A percentile compares a stretch with the other conserved stretches of the same genome.
These are phyloP conservation scores for Macrophya alboannulata DNA, from an alignment of 2,888 invertebrate species.

Conservation along the genomic window DNA sequence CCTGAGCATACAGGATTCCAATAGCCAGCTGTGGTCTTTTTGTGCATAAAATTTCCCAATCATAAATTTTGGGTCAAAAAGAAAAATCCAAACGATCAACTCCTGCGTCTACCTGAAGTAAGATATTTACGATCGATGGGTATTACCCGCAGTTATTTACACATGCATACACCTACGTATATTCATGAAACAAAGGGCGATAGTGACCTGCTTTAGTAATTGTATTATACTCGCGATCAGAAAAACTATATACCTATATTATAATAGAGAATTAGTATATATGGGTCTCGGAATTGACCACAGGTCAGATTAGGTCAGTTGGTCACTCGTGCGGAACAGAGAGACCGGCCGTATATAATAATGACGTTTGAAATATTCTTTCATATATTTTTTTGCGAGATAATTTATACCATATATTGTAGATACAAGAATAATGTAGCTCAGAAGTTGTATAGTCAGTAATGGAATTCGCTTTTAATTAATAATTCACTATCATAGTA, in stretches of 20 bases:
- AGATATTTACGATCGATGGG: neutral
- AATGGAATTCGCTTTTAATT: neutral
- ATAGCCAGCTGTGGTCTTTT: neutral
- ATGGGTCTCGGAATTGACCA: neutral
- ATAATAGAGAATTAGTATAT: neutral
- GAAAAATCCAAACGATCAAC: neutral
- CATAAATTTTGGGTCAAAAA: neutral
- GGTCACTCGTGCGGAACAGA: constrained; percentile 8
- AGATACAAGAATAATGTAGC: neutral
- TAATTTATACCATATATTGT: neutral
- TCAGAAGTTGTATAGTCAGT: neutral
- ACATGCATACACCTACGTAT: neutral
- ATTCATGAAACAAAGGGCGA: neutral
- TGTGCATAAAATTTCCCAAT: neutral
- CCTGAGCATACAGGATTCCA: neutral
- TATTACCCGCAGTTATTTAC: neutral
- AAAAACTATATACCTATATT: neutral
- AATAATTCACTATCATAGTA: neutral
- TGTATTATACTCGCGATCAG: constrained; percentile 15
- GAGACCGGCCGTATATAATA: neutral
- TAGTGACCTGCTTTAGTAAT: constrained; percentile 19
- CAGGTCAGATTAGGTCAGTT: constrained; percentile 9
- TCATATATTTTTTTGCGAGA: neutral
- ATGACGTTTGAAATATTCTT: neutral
- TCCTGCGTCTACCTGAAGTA: neutral